Base-by-base conservation (phyloP, 2,888 invertebrate species). In the Chymomyza fuscimana region DNA sequence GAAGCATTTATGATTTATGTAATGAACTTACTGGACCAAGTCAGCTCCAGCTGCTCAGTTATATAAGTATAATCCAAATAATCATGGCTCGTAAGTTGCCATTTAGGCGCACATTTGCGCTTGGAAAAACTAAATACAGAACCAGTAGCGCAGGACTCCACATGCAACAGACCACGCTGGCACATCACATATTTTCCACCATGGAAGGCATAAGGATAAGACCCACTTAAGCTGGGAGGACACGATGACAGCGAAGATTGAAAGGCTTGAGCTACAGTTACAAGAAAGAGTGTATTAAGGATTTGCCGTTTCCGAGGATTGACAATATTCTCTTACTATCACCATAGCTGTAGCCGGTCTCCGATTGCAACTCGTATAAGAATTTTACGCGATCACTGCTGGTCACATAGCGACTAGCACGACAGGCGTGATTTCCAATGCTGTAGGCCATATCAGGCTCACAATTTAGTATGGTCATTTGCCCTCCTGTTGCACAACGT, bases 161-260 rank as follows among this genome's bases (percentile, higher is more conserved):
- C 91, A 64, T 92, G 91, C 0, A 94, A 93, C 32, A 93, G 90
- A 0, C 95, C 95, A 76, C 93, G 93, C 92, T 93, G 94, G 78
- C 95, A 95, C 80, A 93, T 93, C 16, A 95, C 92, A 89, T 93
- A 95, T 80, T 93, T 93, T 65, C 93, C 93, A 76, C 94, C 94
- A 70, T 94, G 93, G 4, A 93, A 91, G 0, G 93, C 93, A 86
- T 94, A 94, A 0, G 94, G 93, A 78, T 93, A 94, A 70, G 93
- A 92, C 0, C 95, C 95, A 0, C 93, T 92, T 1, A 92, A 89
- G 58, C 90, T 90, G 0, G 77, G 67, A 0, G 93, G 93, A 81
- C 94, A 94, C 10, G 77, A 40, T 0, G 46, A 74, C 5, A 88
- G 51, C 0, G 77, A 60, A 4, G 80, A 85, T 63, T 78, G 78